phyloP scores from a whole-genome alignment of 2,888 invertebrate species.

The Flexamia atlantica region DNA sequence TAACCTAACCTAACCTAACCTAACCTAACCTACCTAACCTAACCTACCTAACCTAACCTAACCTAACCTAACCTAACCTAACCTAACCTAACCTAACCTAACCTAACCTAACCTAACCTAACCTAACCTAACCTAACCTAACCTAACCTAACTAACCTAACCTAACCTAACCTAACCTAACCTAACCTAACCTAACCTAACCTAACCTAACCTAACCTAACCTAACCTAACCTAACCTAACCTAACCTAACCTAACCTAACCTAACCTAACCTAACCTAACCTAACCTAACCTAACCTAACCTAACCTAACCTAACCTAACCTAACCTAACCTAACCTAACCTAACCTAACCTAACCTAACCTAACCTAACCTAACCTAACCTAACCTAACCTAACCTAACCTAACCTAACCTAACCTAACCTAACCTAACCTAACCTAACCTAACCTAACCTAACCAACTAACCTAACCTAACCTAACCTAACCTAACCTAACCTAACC shows the following conservation, averaged over 20 bases:
- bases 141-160: constrained; percentile 51
- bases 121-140: constrained; percentile 49
- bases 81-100: constrained; percentile 48
- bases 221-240: constrained; percentile 64
- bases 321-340: constrained; percentile 63
- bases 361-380: constrained; percentile 59
- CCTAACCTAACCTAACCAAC: constrained; percentile 61
- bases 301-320: constrained; percentile 66
- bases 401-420: constrained; percentile 66
- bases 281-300: constrained; percentile 67
- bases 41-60: constrained; percentile 12
- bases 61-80: constrained; percentile 24
- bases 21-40: constrained; percentile 67
- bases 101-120: constrained; percentile 56
- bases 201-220: constrained; percentile 44
- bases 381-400: constrained; percentile 65
- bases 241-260: constrained; percentile 58
- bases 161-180: constrained; percentile 48
- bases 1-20: constrained; percentile 42
- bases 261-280: constrained; percentile 62
- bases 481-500: constrained; percentile 61
- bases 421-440: constrained; percentile 63
- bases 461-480: constrained; percentile 60
- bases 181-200: constrained; percentile 54
- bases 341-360: constrained; percentile 61